Evolutionary conservation across 2,113 vertebrate species (phyloP), one percentile per base, ranked within the genome.

Genomic region (Labeo rohita): DNA sequence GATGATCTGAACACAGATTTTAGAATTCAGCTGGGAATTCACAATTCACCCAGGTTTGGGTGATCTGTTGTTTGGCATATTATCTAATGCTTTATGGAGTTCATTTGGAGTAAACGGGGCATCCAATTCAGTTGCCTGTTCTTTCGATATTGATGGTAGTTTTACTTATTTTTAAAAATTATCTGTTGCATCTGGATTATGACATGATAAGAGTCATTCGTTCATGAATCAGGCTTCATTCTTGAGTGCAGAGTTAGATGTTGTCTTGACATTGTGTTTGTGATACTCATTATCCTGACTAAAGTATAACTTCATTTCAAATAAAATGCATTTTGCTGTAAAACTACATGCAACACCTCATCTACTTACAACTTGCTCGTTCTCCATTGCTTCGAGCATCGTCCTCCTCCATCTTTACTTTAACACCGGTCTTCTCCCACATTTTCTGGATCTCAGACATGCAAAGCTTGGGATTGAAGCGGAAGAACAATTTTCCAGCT

Each of bases 351-450:
- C 36, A 77, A 77, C 11, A 16, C 23, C 7, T 23, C 7, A 8
- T 76, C 23, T 84, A 98, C 98, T 97, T 94, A 99, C 98, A 99
- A 86, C 97, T 99, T 34, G 97, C 98, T 91, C 96, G 92, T 83
- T 98, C 97, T 0, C 98, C 98, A 0, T 99, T 99, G 94, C 97
- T 97, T 11, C 97, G 96, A 45, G 96, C 95, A 80, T 98, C 97
- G 18, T 97, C 97, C 78, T 95, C 95, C 89, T 96, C 95, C 76
- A 95, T 96, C 91, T 97, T 97, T 18, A 93, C 94, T 28, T 93
- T 93, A 12, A 97, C 96, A 68, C 95, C 95, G 0, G 97, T 97
- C 85, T 97, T 96, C 2, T 98, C 96, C 94, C 98, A 97, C 98
- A 99, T 99, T 2, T 91, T 96, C 88, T 96, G 97, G 86, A 99